Conservation (phyloP, 2,888 invertebrate species). For the Noctuana brunneofusca region DNA sequence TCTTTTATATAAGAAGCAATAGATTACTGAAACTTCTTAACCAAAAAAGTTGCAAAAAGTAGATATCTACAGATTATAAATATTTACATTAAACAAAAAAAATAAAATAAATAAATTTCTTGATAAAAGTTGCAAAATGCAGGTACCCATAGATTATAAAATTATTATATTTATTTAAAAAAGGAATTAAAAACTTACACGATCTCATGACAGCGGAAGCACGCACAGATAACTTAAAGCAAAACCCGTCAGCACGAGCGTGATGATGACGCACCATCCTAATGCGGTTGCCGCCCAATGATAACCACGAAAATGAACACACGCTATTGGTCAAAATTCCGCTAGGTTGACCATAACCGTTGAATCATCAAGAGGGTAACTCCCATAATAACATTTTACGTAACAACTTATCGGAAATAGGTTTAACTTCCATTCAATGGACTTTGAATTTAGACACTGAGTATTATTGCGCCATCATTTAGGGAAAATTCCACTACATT, state of each 20-base stretch:
- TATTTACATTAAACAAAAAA: background rate
- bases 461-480: no score
- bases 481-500: no score
- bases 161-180: no score
- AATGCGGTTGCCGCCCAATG: constrained; percentile 29
- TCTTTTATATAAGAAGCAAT: no score
- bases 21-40: no score
- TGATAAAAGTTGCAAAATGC: background rate
- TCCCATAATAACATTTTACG: constrained; percentile 23
- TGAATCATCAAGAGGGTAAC: constrained; percentile 22
- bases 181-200: constrained; percentile 8
- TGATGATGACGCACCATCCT: constrained; percentile 34
- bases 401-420: background rate
- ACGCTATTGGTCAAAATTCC: constrained; percentile 31
- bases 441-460: background rate
- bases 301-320: constrained; percentile 25
- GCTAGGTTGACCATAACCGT: constrained; percentile 28
- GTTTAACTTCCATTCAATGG: background rate
- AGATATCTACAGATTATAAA: no score
- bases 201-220: constrained; percentile 15
- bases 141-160: background rate
- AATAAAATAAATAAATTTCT: background rate
- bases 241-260: constrained; percentile 2
- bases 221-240: constrained; percentile 8
- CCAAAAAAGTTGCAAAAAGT: no score